These are phyloP conservation scores for Charaxes varanes DNA, from an alignment of 1,140 invertebrate genomes.

Conservation along the genomic window DNA sequence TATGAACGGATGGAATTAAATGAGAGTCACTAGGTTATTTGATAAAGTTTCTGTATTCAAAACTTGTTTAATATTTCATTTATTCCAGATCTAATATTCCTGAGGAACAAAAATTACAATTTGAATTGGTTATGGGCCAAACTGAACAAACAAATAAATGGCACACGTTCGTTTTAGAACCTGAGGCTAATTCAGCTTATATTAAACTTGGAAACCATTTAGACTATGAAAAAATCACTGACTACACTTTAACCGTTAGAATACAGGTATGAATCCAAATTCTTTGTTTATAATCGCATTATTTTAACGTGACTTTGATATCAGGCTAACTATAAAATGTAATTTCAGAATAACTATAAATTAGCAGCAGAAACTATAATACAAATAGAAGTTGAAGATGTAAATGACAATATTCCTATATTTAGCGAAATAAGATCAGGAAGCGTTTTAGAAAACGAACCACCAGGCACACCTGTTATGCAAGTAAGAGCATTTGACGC, in stretches of 20 bases:
- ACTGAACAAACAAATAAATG: slow-evolving; percentile 89
- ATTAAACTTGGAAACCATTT: slow-evolving; percentile 83
- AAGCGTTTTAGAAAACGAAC: slow-evolving; percentile 89
- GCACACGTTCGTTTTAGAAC: slow-evolving; percentile 84
- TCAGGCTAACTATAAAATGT: too few relatives aligned
- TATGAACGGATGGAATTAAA: not conserved
- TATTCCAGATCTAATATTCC: slow-evolving; percentile 82
- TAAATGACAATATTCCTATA: slow-evolving; percentile 91
- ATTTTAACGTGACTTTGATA: too few relatives aligned
- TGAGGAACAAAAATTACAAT: slow-evolving; percentile 81
- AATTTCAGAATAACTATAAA: slow-evolving; percentile 83
- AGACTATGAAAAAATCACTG: slow-evolving; percentile 88
- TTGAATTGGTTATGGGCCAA: slow-evolving; percentile 85
- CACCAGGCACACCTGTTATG: slow-evolving; percentile 86
- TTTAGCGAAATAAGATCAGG: slow-evolving; percentile 86
- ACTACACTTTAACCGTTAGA: slow-evolving; percentile 88
- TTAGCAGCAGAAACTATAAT: slow-evolving; percentile 85
- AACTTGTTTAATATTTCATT: not conserved
- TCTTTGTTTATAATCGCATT: too few relatives aligned
- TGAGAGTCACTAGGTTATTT: not conserved
- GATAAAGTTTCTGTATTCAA: not conserved
- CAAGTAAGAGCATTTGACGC: slow-evolving; percentile 90
- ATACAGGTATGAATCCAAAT: slow-evolving; percentile 78
- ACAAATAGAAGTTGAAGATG: slow-evolving; percentile 85
- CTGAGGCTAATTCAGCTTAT: slow-evolving; percentile 79